Percentiles rank a stretch among this genome's conserved stretches.
Conservation (phyloP, 2,797 vertebrate species). For the Toxotes lorentzi region DNA sequence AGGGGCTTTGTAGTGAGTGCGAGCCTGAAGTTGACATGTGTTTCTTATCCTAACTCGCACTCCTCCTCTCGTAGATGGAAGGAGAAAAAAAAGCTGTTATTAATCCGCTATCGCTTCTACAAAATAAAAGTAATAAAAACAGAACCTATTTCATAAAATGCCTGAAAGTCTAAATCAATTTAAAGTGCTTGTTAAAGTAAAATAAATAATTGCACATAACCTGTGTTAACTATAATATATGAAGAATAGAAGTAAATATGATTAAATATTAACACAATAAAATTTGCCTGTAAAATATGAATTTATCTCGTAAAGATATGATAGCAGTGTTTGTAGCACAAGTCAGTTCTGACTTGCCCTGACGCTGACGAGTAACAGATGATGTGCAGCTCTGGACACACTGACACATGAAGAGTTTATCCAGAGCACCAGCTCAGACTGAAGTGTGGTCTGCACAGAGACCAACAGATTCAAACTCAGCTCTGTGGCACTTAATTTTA, state of each 20-base stretch:
- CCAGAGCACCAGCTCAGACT: slow-evolving; percentile 6
- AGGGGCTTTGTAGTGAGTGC: neutral
- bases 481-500: slow-evolving; percentile 47
- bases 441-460: slow-evolving; percentile 39
- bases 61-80: neutral
- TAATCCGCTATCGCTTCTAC: neutral
- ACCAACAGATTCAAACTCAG: slow-evolving; percentile 45
- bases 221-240: neutral
- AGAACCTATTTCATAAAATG: neutral
- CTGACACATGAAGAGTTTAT: neutral
- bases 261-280: neutral
- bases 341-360: neutral
- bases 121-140: neutral
- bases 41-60: neutral
- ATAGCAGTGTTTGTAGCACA: neutral
- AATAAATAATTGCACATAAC: neutral
- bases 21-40: neutral
- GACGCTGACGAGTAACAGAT: neutral
- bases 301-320: neutral
- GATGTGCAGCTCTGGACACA: neutral
- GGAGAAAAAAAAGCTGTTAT: neutral
- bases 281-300: neutral
- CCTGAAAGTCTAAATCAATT: neutral
- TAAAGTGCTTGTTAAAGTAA: neutral
- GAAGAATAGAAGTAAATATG: neutral